Percentiles rank a stretch among this genome's conserved stretches.
phyloP scores from a whole-genome alignment of 2,797 vertebrate genomes.

The Cryptoprocta ferox region DNA sequence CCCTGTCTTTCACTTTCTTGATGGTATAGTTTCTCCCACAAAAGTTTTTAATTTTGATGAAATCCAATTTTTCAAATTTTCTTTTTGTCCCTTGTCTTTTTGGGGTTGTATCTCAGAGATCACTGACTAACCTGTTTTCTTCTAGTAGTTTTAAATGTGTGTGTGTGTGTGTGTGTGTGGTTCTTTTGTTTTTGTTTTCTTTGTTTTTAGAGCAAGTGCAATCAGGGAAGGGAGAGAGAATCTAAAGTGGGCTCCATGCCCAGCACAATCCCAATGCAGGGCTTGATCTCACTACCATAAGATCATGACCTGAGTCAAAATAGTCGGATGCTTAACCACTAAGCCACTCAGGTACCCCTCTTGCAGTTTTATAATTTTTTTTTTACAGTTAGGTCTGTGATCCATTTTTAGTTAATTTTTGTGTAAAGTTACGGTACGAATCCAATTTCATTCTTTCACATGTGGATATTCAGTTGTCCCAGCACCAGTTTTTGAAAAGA shows the following conservation, averaged over 20 bases:
- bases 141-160: neutral
- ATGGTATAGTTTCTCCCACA: neutral
- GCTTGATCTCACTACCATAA: no score
- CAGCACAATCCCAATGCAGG: no score
- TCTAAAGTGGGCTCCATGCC: no score
- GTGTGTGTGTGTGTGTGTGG: no score
- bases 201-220: no score
- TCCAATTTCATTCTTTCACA: neutral
- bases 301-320: no score
- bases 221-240: no score
- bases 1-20: neutral
- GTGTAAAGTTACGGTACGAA: neutral
- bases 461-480: neutral
- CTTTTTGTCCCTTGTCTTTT: neutral
- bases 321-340: no score
- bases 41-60: constrained; percentile 4
- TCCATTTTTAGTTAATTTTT: neutral
- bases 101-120: neutral
- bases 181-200: no score
- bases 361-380: no score
- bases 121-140: neutral
- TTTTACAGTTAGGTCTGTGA: neutral
- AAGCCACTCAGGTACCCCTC: no score
- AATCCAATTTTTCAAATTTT: neutral
- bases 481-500: neutral